These are phyloP conservation scores for Isurus oxyrinchus DNA, from an alignment of 2,113 vertebrate genomes.

Conservation along the genomic window DNA sequence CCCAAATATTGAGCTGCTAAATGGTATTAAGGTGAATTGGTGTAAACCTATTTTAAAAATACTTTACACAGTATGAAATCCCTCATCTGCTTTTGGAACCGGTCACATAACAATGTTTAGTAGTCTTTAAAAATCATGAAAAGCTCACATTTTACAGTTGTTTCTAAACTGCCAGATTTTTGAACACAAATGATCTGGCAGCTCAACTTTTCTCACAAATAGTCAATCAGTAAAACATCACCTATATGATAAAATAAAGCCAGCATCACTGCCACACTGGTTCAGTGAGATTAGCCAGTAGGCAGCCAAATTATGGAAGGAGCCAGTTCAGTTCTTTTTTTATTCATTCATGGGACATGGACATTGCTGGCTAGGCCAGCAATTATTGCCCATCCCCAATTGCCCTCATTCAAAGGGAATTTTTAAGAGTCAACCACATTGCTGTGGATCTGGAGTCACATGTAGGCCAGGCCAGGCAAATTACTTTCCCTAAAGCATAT, in stretches of 20 bases:
- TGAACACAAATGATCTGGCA: neutral
- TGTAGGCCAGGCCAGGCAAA: too few species aligned
- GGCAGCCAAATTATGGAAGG: neutral
- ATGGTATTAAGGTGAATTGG: neutral
- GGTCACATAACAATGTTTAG: neutral
- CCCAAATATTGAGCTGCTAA: neutral
- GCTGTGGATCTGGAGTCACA: too few species aligned
- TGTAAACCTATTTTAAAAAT: conserved; percentile 3
- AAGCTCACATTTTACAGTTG: neutral
- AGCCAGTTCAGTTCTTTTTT: neutral
- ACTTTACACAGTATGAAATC: neutral
- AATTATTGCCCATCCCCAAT: too few species aligned
- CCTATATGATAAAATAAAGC: neutral
- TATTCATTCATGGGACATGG: too few species aligned
- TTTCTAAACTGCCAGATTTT: neutral
- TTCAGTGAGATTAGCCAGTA: neutral
- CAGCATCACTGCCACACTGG: neutral
- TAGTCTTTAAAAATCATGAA: neutral
- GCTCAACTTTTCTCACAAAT: neutral
- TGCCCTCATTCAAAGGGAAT: too few species aligned
- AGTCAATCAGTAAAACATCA: neutral
- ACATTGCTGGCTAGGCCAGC: too few species aligned
- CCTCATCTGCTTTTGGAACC: neutral
- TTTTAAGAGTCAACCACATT: too few species aligned
- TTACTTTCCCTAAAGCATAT: too few species aligned